These are phyloP conservation scores for Archips xylosteana DNA, from an alignment of 2,888 invertebrate genomes.

Conservation along the genomic window DNA sequence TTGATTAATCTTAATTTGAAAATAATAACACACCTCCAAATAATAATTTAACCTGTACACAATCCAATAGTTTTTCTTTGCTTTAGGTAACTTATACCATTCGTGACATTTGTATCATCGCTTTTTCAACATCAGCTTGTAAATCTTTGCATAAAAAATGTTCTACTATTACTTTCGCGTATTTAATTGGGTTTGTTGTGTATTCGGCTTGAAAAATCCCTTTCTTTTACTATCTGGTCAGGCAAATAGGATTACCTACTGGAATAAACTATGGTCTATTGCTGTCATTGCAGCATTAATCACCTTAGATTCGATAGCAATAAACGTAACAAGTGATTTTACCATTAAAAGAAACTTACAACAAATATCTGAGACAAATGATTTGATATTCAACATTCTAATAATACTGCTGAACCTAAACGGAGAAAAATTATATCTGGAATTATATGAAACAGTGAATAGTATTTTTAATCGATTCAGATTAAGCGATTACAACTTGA, in stretches of 20 bases:
- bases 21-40: slow-evolving; percentile 21
- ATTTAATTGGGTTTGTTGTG: slow-evolving; percentile 50
- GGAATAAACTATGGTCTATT: slow-evolving; percentile 52
- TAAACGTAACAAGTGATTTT: slow-evolving; percentile 44
- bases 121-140: neutral
- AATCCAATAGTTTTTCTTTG: neutral
- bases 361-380: slow-evolving; percentile 53
- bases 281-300: slow-evolving; percentile 46
- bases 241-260: slow-evolving; percentile 25
- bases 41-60: neutral
- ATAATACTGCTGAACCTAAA: slow-evolving; percentile 50
- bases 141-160: slow-evolving; percentile 46
- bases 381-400: slow-evolving; percentile 51
- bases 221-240: slow-evolving; percentile 42
- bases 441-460: slow-evolving; percentile 51
- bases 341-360: slow-evolving; percentile 52
- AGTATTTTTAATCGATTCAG: slow-evolving; percentile 48
- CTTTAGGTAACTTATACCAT: neutral
- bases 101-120: neutral
- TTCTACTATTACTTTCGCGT: slow-evolving; percentile 54
- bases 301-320: slow-evolving; percentile 44
- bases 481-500: slow-evolving; percentile 48
- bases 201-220: slow-evolving; percentile 58
- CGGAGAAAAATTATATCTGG: slow-evolving; percentile 46
- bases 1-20: slow-evolving; percentile 26